Base-by-base conservation (phyloP, 2,797 vertebrate species). In the Lutra lutra region DNA sequence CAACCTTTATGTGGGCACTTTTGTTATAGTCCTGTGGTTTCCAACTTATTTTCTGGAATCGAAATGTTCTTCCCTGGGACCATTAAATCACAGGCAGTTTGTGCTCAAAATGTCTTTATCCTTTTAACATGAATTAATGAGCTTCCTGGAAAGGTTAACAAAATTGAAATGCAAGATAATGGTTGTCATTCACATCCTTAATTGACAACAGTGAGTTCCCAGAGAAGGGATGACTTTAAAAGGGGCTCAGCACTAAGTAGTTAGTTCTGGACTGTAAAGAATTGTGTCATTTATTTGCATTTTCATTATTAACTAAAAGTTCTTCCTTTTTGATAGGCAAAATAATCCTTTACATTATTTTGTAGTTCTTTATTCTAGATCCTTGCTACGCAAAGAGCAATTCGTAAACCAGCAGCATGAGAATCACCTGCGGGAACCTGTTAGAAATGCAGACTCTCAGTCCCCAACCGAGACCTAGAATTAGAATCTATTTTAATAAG, bases 41-140 rank as follows among this genome's bases (percentile, higher is more conserved):
- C 23, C 54, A 91, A 35, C 13, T 94, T 85, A 87, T 64, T 91
- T 82, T 38, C 60, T 27, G 58, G 86, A 92, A 89, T 66, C 46
- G 83, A 87, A 85, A 70, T 64, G 23, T 72, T 86, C 78, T 86
- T 96, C 58, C 43, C 62, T 27, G 35, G 46, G 82, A 94, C 17
- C 27, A 32, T 58, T 84, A 97, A 96, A 78, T 94, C 70, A 89
- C 21, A 73, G 3, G 51, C 66, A 89, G 29, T 92, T 89, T 86
- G 40, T 78, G 35, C 32, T 95, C 32, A 82, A 82, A 68, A 78
- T 68, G 51, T 79, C 58, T 97, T 89, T 54, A 93, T 86, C 62
- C 43, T 95, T 96, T 95, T 62, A 92, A 95, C 20, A 66, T 10
- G 54, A 86, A 95, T 60, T 70, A 95, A 90, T 68, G 82, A 85